These are phyloP conservation scores for Arizona elegans DNA, from an alignment of 2,113 vertebrate genomes.

Conservation along the genomic window DNA sequence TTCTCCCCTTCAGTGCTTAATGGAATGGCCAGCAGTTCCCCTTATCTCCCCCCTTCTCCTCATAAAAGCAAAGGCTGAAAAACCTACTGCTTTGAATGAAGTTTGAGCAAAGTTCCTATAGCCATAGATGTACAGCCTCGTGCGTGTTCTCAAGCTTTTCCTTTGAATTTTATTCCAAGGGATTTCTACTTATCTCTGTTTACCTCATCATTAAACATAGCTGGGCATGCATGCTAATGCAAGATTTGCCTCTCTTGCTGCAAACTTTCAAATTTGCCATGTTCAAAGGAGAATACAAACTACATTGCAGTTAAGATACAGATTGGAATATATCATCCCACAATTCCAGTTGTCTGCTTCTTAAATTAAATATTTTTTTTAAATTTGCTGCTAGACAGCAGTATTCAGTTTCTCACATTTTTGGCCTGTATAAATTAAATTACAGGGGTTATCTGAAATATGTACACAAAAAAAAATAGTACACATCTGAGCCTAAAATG, in stretches of 20 bases:
- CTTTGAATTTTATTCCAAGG: constrained; percentile 7
- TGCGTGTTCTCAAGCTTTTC: neutral
- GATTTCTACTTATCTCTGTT: constrained; percentile 1
- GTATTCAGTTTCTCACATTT: neutral
- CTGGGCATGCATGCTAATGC: neutral
- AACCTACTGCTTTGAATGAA: constrained; percentile 38
- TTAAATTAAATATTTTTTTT: neutral
- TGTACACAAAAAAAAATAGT: neutral
- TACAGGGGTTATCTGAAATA: neutral
- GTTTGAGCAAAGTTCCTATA: constrained; percentile 42
- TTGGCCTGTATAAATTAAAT: neutral
- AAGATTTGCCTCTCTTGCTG: neutral
- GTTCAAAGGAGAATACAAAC: neutral
- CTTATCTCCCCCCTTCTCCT: constrained; percentile 8
- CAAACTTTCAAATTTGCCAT: neutral
- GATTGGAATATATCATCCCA: neutral
- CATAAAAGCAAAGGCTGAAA: constrained; percentile 50
- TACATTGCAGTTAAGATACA: neutral
- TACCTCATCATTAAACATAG: constrained; percentile 14
- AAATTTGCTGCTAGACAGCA: neutral
- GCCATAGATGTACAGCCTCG: neutral
- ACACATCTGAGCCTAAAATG: neutral
- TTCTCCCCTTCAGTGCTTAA: constrained; percentile 50
- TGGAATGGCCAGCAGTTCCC: constrained; percentile 47
- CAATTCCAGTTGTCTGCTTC: neutral